Evolutionary conservation across 2,113 vertebrate species (phyloP).

Genomic region (Microcebus murinus): DNA sequence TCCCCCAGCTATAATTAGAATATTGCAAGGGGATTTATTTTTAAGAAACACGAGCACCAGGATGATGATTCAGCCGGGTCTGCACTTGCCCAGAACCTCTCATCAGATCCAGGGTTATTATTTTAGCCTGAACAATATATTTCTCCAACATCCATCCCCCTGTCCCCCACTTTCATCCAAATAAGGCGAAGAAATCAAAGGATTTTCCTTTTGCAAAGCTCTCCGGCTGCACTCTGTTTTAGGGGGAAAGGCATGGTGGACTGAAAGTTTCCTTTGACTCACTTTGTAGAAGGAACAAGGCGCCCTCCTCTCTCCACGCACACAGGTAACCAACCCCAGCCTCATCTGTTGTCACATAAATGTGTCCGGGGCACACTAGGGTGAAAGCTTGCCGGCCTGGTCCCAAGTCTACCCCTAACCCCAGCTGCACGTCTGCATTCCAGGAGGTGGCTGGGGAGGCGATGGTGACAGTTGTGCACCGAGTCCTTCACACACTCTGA

Average conservation of each 20-base stretch:
- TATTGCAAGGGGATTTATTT: conserved; percentile 60
- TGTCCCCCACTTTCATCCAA: not conserved
- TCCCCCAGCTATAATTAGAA: conserved; percentile 75
- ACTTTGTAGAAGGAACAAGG: not conserved
- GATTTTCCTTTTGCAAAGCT: not conserved
- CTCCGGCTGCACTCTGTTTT: not conserved
- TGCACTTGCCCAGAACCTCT: conserved; percentile 56
- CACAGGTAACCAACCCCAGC: fast-evolving
- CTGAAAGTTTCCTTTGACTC: not conserved
- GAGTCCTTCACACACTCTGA: not conserved
- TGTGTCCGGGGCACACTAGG: not conserved
- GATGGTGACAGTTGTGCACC: not conserved
- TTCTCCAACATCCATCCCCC: not conserved
- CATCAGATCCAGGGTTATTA: not conserved
- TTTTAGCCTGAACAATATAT: not conserved
- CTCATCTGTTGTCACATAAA: not conserved
- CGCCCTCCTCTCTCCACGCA: fast-evolving
- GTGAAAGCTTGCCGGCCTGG: not conserved
- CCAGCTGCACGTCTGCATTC: not conserved
- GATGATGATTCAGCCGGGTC: conserved; percentile 54
- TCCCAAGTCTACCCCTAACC: no score
- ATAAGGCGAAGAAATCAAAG: not conserved
- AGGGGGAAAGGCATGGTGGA: not conserved
- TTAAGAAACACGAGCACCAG: conserved; percentile 46
- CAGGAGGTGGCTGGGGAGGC: not conserved